Base-by-base conservation (phyloP, 2,113 vertebrate species). In the Anguilla rostrata region DNA sequence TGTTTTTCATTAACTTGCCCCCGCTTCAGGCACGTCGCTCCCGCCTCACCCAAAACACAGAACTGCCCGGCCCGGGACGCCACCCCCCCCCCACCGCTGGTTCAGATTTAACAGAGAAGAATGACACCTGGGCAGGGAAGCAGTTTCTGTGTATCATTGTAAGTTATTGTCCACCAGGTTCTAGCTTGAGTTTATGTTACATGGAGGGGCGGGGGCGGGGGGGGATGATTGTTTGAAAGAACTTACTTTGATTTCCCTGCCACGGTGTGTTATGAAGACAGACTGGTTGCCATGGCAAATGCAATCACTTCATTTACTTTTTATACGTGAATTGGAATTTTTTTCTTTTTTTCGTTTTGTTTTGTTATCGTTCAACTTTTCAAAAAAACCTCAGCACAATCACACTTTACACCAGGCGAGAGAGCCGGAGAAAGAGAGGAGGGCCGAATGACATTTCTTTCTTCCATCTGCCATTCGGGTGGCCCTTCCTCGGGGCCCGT, bases 181-280 rank as follows among this genome's bases (percentile, higher is more conserved):
- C 84, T 80, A 78, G 49, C 60, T 85, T 85, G 29, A 46, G 22
- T 80, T 85, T 80, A 22, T 26, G 60, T 20, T 56, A 60, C 49
- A 14, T 8, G 43, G n/a, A 29, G 71, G 71, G 71, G n/a, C 3
- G 60, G 20, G 60, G 60, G 60, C 3, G 12, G 11, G 14, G 56
- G 56, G 18, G 18, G 18, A 60, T 16, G 3, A 3, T 26, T 49
- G 43, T 8, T 49, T 39, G 46, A 49, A 79, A 60, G 20, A 80
- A 16, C 18, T 34, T 49, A 53, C 71, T 79, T 46, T 85, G 11
- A 40, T 43, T 9, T 9, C 26, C 22, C 43, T 56, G 0, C 0
- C 22, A 49, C 11, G 6, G 53, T 60, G 57, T 53, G 84, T 41
- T 49, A 16, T 40, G 53, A 34, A 41, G 80, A 57, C 53, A 80